Evolutionary conservation across 2,888 invertebrate genomes (phyloP).

Genomic region (Folsomia manolachei): DNA sequence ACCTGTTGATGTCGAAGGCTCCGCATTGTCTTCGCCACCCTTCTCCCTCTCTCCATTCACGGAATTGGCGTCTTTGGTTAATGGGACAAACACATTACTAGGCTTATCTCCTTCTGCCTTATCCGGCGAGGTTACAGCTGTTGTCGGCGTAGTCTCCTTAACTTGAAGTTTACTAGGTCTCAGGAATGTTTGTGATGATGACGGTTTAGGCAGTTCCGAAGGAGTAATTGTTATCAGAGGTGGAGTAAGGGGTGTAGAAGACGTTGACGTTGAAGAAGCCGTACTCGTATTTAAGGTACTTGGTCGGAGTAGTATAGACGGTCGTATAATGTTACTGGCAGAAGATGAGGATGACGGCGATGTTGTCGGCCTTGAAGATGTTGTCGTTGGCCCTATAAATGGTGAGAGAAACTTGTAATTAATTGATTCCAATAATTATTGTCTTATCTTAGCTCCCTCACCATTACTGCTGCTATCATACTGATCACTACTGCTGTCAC

Average conservation of each 20-base stretch:
- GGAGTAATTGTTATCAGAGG: not conserved
- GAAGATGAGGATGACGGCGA: not conserved
- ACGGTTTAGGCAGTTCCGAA: not conserved
- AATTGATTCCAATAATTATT: not conserved
- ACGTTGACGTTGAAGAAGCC: not conserved
- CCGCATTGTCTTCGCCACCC: not conserved
- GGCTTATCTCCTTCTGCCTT: not conserved
- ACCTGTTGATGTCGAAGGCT: not conserved
- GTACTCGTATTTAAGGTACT: not conserved
- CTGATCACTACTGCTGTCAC: not conserved
- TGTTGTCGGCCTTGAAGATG: not conserved
- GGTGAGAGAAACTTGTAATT: not conserved
- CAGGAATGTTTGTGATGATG: not conserved
- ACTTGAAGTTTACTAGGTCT: not conserved
- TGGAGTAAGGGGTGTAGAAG: not conserved
- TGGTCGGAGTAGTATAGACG: not conserved
- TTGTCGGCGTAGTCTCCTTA: not conserved
- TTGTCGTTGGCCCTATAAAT: not conserved
- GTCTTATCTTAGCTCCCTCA: no score
- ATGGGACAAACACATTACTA: constrained; percentile 17
- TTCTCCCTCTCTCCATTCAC: not conserved
- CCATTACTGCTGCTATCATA: not conserved
- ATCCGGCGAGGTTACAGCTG: not conserved
- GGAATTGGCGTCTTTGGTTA: constrained; percentile 14
- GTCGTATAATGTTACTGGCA: not conserved